phyloP scores from a whole-genome alignment of 30 jellyfish, hydroid and myxozoan species.

The Hydractinia symbiolongicarpus region DNA sequence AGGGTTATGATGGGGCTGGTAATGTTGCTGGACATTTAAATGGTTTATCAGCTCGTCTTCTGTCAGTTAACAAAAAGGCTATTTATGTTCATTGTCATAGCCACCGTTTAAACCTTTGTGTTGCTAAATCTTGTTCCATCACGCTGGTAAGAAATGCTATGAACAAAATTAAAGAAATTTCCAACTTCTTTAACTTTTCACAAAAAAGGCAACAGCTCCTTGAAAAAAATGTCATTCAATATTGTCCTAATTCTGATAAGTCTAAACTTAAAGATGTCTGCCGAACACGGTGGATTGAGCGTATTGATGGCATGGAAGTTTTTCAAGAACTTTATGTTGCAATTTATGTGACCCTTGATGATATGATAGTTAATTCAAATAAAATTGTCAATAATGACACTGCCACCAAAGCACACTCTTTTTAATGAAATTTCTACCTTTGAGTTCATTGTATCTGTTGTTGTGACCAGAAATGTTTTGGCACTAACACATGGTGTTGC shows the following conservation, averaged over 20 bases:
- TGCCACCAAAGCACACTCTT: background rate
- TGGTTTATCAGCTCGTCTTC: slow-evolving; percentile 42
- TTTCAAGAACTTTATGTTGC: slow-evolving; percentile 25
- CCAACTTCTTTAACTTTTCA: slow-evolving; percentile 25
- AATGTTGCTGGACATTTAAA: background rate
- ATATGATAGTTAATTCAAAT: slow-evolving; percentile 23
- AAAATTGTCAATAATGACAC: background rate
- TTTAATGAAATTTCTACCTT: background rate
- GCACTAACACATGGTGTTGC: background rate
- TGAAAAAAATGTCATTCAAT: background rate
- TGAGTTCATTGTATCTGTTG: background rate
- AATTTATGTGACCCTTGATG: slow-evolving; percentile 34
- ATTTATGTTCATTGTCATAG: slow-evolving; percentile 43
- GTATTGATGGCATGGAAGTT: slow-evolving; percentile 46
- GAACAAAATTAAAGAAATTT: slow-evolving; percentile 2
- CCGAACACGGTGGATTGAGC: slow-evolving; percentile 28
- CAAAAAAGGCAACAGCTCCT: slow-evolving; percentile 13
- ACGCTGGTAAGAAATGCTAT: background rate
- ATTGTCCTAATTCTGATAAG: background rate
- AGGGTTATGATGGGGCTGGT: no score
- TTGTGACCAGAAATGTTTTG: background rate
- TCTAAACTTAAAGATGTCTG: background rate
- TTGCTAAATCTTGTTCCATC: slow-evolving; percentile 31
- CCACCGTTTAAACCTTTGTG: slow-evolving; percentile 37
- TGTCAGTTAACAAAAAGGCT: slow-evolving; percentile 31